phyloP scores from a whole-genome alignment of 2,113 vertebrate genomes.

The Nycticryphes semicollaris region DNA sequence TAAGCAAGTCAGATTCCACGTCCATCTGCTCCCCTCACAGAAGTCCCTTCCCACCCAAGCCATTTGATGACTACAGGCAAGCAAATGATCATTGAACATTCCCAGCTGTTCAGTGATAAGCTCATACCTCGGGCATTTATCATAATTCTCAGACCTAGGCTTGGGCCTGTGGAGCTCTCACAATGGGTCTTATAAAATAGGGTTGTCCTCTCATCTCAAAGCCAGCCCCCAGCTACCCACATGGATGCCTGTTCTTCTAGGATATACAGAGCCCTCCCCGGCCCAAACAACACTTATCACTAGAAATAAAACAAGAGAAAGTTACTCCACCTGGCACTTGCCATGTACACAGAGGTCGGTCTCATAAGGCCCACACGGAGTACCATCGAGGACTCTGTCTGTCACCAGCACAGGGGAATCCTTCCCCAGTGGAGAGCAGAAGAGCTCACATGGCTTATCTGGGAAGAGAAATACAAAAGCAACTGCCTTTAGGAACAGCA shows the following conservation, averaged over 20 bases:
- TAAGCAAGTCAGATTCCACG: background rate
- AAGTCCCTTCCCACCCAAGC: slow-evolving; percentile 16
- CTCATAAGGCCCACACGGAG: slow-evolving; percentile 94
- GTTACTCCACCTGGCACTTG: slow-evolving; percentile 88
- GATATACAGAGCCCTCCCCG: background rate
- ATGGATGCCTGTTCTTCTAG: background rate
- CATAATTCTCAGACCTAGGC: background rate
- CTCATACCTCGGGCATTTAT: background rate
- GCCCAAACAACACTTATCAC: background rate
- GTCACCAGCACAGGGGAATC: slow-evolving; percentile 85
- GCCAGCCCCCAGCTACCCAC: background rate
- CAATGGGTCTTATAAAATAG: background rate
- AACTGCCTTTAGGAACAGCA: background rate
- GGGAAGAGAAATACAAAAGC: slow-evolving; percentile 5
- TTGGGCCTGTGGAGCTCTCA: background rate
- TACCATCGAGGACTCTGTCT: slow-evolving; percentile 93
- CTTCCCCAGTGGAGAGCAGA: slow-evolving; percentile 87
- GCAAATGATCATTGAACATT: background rate
- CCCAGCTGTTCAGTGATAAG: slow-evolving; percentile 7
- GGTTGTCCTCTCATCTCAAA: background rate
- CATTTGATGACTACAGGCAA: background rate
- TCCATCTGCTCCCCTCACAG: background rate
- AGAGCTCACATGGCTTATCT: slow-evolving; percentile 93
- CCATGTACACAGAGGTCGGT: slow-evolving; percentile 93
- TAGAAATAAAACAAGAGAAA: slow-evolving; percentile 24